Percentiles rank a stretch among this genome's conserved stretches.
These are phyloP conservation scores for Polyodon spathula DNA, from an alignment of 2,113 vertebrate species.

Conservation along the genomic window DNA sequence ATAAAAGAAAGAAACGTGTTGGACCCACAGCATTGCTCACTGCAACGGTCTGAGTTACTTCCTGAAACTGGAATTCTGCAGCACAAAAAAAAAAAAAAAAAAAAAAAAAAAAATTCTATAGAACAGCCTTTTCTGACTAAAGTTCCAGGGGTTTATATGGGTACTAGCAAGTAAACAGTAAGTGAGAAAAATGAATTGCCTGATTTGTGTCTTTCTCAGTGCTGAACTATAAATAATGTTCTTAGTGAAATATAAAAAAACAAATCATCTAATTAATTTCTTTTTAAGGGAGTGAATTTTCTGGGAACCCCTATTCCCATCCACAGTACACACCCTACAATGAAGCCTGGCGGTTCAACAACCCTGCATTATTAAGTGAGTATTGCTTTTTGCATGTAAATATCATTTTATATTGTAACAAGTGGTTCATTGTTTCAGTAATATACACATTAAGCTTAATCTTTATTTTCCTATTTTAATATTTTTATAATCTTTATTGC, in stretches of 20 bases:
- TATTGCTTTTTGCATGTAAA: conserved; percentile 29
- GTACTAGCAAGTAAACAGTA: conserved; percentile 11
- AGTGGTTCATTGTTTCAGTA: background rate
- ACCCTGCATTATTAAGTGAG: conserved; percentile 98
- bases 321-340: conserved; percentile 98
- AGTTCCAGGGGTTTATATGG: conserved; percentile 14
- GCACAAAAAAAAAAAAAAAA: conserved; percentile 28
- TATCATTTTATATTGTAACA: no score
- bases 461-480: no score
- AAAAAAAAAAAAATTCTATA: conserved; percentile 29
- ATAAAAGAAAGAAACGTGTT: conserved; percentile 54
- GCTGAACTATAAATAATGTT: background rate
- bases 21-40: conserved; percentile 47
- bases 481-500: no score
- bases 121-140: conserved; percentile 12
- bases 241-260: background rate
- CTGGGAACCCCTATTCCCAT: conserved; percentile 97
- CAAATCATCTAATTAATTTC: conserved; percentile 14
- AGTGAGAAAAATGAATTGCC: background rate
- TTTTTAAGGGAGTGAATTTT: conserved; percentile 92
- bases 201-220: no score
- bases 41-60: conserved; percentile 47
- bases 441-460: no score
- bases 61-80: conserved; percentile 38
- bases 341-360: conserved; percentile 98